Conservation (phyloP, 53 echinoderm and acorn worm genomes). For the Actinopyga echinites region DNA sequence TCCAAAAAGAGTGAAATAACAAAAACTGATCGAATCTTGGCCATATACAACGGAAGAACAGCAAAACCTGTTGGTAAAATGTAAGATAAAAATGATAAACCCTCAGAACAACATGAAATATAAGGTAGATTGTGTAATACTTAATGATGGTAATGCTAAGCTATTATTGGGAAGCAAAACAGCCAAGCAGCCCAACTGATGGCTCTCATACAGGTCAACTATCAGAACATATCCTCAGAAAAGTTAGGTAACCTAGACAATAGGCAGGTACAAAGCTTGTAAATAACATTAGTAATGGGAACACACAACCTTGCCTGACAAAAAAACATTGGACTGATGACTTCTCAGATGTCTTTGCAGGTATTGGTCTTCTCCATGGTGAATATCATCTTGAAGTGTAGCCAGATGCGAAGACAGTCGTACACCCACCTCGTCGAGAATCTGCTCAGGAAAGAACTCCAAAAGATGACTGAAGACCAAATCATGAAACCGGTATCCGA, state of each 20-base stretch:
- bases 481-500: background rate
- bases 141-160: background rate
- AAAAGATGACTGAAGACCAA: background rate
- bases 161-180: conserved; percentile 4
- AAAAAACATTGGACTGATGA: background rate
- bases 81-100: conserved; percentile 7
- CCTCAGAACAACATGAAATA: background rate
- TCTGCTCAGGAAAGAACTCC: background rate
- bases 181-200: conserved; percentile 10
- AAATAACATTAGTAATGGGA: background rate
- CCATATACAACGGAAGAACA: conserved; percentile 54
- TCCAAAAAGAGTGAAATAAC: background rate
- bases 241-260: background rate
- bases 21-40: conserved; percentile 26
- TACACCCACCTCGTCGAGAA: background rate
- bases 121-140: background rate
- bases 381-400: conserved; percentile 6
- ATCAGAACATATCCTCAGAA: background rate
- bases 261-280: background rate
- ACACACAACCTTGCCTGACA: background rate
- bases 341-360: conserved; percentile 28
- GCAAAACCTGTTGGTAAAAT: conserved; percentile 52
- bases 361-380: background rate
- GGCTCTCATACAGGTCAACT: conserved; percentile 9
- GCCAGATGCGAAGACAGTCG: conserved; percentile 11